Percentiles rank a stretch among this genome's conserved stretches.
phyloP scores from a whole-genome alignment of 2,888 invertebrate species.

The Oligia latruncula region DNA sequence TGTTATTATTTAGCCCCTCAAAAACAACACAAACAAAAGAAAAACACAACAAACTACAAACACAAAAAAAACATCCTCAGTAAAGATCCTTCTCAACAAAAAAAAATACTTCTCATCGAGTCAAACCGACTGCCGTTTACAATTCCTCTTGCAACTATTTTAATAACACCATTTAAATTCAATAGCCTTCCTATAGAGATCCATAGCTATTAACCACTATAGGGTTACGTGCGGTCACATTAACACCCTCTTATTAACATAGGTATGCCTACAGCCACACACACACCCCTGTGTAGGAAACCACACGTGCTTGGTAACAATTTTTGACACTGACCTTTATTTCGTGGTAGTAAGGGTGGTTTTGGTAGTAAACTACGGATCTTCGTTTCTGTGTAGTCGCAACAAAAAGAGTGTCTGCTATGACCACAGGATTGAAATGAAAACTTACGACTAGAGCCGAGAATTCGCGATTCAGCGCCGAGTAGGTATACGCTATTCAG shows the following conservation, averaged over 20 bases:
- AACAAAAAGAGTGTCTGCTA: neutral
- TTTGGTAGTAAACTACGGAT: neutral
- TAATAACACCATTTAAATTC: conserved; percentile 39
- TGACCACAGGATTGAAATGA: neutral
- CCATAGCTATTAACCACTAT: conserved; percentile 7
- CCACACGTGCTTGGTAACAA: too few species aligned
- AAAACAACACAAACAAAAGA: too few species aligned
- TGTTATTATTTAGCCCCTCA: too few species aligned
- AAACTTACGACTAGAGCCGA: neutral
- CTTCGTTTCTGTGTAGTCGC: too few species aligned
- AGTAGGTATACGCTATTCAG: neutral
- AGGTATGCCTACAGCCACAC: neutral
- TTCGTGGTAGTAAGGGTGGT: neutral
- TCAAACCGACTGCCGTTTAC: neutral
- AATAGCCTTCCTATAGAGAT: conserved; percentile 5
- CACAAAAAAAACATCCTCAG: neutral
- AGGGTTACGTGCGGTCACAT: conserved; percentile 11
- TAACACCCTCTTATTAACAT: conserved; percentile 2
- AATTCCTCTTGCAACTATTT: neutral
- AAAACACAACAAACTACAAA: neutral
- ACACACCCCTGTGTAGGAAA: neutral
- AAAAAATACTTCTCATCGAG: neutral
- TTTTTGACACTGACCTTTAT: neutral
- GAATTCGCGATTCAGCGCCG: neutral
- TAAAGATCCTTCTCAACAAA: too few species aligned